Evolutionary conservation across 2,113 vertebrate genomes (phyloP).

Genomic region (Hippocampus guttulatus): DNA sequence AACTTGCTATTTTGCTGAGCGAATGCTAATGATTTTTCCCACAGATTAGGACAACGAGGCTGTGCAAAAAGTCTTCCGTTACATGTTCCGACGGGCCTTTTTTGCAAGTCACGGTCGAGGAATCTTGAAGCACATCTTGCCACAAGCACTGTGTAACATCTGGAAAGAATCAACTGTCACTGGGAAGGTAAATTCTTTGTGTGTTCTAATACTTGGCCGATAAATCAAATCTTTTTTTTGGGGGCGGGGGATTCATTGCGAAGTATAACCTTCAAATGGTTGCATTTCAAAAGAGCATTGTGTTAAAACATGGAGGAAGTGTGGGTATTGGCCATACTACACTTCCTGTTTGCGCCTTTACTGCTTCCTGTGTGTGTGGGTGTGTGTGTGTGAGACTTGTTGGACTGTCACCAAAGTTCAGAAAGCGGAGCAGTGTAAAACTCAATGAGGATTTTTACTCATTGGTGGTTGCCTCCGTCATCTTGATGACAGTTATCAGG

Average conservation of each 20-base stretch:
- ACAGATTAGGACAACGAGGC: background rate
- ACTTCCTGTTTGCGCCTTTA: conserved; percentile 38
- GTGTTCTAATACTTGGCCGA: background rate
- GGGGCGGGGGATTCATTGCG: background rate
- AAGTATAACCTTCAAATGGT: background rate
- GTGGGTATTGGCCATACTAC: background rate
- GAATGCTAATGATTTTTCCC: background rate
- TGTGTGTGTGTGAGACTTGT: background rate
- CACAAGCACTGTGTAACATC: background rate
- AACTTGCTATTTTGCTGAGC: background rate
- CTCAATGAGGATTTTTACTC: background rate
- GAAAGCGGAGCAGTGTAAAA: conserved; percentile 27
- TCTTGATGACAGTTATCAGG: conserved; percentile 39
- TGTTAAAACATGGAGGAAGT: background rate
- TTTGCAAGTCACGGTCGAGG: background rate
- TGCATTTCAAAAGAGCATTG: background rate
- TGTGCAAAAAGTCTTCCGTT: background rate
- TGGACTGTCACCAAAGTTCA: conserved; percentile 19
- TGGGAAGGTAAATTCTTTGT: background rate
- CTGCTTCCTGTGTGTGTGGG: background rate
- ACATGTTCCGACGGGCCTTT: background rate
- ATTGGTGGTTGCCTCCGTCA: conserved; percentile 22
- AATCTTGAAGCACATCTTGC: background rate
- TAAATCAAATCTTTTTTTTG: background rate
- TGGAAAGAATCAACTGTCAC: background rate